These are phyloP conservation scores for Thinocorus orbignyianus DNA, from an alignment of 2,113 vertebrate species.

Conservation along the genomic window DNA sequence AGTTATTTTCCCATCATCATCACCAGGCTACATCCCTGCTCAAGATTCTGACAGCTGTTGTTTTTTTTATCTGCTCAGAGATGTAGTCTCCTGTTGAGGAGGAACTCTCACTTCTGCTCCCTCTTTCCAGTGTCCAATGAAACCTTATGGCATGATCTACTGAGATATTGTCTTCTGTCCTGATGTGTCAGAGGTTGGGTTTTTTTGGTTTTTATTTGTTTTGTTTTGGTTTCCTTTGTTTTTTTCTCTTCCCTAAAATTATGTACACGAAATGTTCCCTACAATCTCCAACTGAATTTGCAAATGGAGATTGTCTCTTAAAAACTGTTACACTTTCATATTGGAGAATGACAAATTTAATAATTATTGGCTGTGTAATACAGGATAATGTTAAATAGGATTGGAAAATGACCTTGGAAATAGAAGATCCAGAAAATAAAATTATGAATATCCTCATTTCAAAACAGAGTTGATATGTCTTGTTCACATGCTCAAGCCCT, in stretches of 20 bases:
- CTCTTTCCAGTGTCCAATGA: not conserved
- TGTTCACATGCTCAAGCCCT: not conserved
- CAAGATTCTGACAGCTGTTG: not conserved
- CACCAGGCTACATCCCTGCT: not conserved
- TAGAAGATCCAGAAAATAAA: not conserved
- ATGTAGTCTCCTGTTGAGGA: not conserved
- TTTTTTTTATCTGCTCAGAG: not conserved
- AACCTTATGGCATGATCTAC: rapidly evolving
- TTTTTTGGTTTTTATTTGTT: no score
- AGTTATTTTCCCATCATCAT: not conserved
- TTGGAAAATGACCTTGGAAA: not conserved
- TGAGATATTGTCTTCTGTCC: not conserved
- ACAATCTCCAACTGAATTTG: not conserved
- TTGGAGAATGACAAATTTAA: not conserved
- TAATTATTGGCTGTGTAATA: not conserved
- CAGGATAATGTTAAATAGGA: not conserved
- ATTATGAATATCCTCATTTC: not conserved
- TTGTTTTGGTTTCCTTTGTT: no score
- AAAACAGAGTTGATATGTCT: not conserved
- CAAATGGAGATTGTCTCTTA: not conserved
- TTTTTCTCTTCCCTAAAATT: not conserved
- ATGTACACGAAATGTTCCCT: not conserved
- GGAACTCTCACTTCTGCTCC: not conserved
- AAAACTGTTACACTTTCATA: not conserved
- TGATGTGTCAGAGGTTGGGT: not conserved